Base-by-base conservation (phyloP, 1,140 invertebrate species). In the Zelostemma sp. region DNA sequence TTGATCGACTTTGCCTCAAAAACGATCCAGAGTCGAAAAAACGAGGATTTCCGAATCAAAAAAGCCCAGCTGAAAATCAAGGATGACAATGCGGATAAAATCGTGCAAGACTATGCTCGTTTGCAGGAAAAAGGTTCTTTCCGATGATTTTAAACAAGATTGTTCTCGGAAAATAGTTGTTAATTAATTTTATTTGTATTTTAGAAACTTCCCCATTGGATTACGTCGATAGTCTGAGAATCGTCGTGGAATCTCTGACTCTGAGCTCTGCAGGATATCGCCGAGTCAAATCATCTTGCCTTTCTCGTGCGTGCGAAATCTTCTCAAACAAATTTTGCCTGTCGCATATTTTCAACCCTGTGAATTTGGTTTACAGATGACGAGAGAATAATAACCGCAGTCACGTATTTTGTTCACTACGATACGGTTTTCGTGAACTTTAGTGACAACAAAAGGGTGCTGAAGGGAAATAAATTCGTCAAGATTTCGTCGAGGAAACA, bases 321-420 rank as follows among this genome's bases (percentile, higher is more conserved):
- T 2, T 45, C 12, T 1, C 14, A 45, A n/a, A 41, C 5, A n/a
- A 41, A n/a, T n/a, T n/a, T n/a, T n/a, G 8, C 15, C 9, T 41
- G 9, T n/a, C 21, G n/a, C 48, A 25, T 25, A 25, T 25, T 25
- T 25, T 25, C 8, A 25, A 25, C 8, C 21, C 3, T 25, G 21
- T 47, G 16, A 46, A 43, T 55, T 38, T 50, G 33, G 56, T 46
- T 5, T 76, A 75, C 53, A 9, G 70, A 69, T 48, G 76, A 81
- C 63, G 68, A 51, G 38, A 14, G 53, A 12, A 72, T 73, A 31
- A 19, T 67, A 15, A 71, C 76, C 14, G 59, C 76, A 18, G 60
- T 77, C 38, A 82, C 77, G 14, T 83, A 81, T 71, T 80, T 79
- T 56, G 72, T 81, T 5, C 75, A 81, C 12, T 82, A 82, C 50